Percentiles rank a stretch among this genome's conserved stretches.
These are phyloP conservation scores for Euzophera pinguis DNA, from an alignment of 2,888 invertebrate species.

Conservation along the genomic window DNA sequence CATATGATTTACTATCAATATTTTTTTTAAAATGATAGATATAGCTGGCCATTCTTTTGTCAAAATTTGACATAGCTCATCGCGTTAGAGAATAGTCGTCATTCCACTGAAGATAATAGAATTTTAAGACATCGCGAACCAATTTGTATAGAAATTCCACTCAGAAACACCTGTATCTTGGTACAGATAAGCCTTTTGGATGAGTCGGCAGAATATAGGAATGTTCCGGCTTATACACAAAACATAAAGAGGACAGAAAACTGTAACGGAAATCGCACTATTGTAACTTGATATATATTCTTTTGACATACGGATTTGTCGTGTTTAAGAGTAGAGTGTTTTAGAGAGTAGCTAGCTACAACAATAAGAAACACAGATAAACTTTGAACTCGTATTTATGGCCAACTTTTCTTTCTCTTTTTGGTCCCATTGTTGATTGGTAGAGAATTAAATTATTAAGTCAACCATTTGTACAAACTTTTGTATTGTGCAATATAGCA, in stretches of 20 bases:
- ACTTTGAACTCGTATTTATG: no score
- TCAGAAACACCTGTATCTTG: slow-evolving; percentile 58
- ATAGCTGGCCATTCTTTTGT: background rate
- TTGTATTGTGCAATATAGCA: no score
- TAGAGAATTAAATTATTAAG: no score
- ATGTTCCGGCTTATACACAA: slow-evolving; percentile 33
- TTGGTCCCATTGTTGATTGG: no score
- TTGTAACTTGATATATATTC: background rate
- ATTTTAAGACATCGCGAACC: slow-evolving; percentile 35
- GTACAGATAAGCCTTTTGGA: slow-evolving; percentile 46
- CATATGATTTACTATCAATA: no score
- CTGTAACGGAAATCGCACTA: background rate
- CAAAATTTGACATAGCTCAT: slow-evolving; percentile 3
- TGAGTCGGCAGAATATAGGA: slow-evolving; percentile 60
- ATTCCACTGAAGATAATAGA: slow-evolving; percentile 15
- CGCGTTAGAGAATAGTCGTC: slow-evolving; percentile 6
- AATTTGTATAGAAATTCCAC: slow-evolving; percentile 48
- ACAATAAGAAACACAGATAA: no score
- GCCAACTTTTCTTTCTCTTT: no score
- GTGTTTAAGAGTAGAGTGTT: no score
- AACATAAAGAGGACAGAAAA: background rate
- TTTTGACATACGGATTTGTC: no score
- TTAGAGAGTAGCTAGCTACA: no score
- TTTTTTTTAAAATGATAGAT: background rate
- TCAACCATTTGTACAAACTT: no score